These are phyloP conservation scores for Ephydatia muelleri DNA, from an alignment of 37 sponge, comb jelly and placozoan species.

Conservation along the genomic window DNA sequence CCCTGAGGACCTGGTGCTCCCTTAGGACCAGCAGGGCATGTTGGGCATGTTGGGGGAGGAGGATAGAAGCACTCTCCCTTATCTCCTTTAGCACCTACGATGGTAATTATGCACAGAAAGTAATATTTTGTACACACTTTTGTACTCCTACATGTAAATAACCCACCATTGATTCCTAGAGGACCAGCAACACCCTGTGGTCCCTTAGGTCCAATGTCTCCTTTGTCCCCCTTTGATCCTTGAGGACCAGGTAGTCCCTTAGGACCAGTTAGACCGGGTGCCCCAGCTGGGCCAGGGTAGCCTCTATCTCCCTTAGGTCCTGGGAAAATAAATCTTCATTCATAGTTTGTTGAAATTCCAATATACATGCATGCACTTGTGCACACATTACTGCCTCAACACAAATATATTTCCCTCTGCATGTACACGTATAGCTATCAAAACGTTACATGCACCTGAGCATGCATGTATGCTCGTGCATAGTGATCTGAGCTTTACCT, in stretches of 20 bases:
- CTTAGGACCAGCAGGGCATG: no score
- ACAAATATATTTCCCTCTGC: no score
- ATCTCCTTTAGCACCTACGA: conserved; percentile 29
- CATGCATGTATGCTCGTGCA: no score
- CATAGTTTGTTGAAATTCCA: no score
- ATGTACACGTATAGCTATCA: no score
- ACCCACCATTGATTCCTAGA: not conserved
- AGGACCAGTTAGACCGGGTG: conserved; percentile 10
- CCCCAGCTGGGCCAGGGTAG: not conserved
- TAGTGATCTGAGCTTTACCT: not conserved
- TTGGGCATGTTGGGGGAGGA: no score
- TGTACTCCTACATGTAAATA: no score
- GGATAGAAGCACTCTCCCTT: conserved; percentile 35
- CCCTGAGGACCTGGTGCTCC: no score
- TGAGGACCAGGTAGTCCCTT: conserved; percentile 59
- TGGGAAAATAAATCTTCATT: no score
- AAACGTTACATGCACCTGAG: no score
- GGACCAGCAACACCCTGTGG: conserved; percentile 35
- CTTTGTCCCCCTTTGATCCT: conserved; percentile 46
- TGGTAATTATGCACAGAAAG: not conserved
- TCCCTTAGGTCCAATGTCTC: conserved; percentile 35
- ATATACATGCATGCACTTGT: no score
- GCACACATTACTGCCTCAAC: no score
- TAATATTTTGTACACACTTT: not conserved
- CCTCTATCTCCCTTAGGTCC: not conserved